A percentile compares a stretch with the other conserved stretches of the same genome.
Evolutionary conservation across 2,888 invertebrate species (phyloP).

Genomic region (Melanargia galathea): DNA sequence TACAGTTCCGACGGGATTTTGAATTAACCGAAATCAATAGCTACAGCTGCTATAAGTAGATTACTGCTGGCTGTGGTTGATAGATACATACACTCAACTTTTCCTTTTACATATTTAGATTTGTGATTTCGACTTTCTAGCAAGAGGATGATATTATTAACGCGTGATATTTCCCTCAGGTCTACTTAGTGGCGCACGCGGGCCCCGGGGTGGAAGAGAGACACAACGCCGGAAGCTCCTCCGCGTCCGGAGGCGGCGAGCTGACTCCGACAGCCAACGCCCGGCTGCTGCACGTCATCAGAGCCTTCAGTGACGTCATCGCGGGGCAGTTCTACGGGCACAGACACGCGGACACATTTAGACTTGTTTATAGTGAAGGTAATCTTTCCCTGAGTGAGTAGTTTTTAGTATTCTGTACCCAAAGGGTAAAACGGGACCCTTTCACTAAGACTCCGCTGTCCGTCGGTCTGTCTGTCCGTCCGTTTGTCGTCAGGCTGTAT

Average conservation of each 20-base stretch:
- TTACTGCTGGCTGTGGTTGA: too few species aligned
- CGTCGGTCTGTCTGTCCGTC: too few species aligned
- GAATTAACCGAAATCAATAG: too few species aligned
- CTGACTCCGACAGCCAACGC: slow-evolving; percentile 88
- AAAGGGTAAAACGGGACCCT: too few species aligned
- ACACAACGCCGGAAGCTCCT: slow-evolving; percentile 85
- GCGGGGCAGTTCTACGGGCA: slow-evolving; percentile 97
- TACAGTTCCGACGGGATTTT: too few species aligned
- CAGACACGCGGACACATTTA: slow-evolving; percentile 94
- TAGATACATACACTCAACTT: background rate
- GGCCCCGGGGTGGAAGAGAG: slow-evolving; percentile 95
- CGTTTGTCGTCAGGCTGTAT: too few species aligned
- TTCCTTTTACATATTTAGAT: background rate
- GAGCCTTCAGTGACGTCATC: slow-evolving; percentile 90
- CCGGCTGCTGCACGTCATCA: slow-evolving; percentile 87
- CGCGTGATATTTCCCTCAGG: slow-evolving; percentile 75
- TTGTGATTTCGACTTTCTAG: too few species aligned
- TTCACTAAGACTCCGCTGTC: too few species aligned
- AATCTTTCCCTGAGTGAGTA: slow-evolving; percentile 52
- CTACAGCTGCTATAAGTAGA: background rate
- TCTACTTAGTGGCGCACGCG: slow-evolving; percentile 94
- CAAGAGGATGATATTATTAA: too few species aligned
- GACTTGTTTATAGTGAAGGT: slow-evolving; percentile 89
- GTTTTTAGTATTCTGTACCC: too few species aligned
- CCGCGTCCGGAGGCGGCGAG: slow-evolving; percentile 80